phyloP scores from a whole-genome alignment of 2,113 vertebrate genomes.

The Cynopterus brachyotis region DNA sequence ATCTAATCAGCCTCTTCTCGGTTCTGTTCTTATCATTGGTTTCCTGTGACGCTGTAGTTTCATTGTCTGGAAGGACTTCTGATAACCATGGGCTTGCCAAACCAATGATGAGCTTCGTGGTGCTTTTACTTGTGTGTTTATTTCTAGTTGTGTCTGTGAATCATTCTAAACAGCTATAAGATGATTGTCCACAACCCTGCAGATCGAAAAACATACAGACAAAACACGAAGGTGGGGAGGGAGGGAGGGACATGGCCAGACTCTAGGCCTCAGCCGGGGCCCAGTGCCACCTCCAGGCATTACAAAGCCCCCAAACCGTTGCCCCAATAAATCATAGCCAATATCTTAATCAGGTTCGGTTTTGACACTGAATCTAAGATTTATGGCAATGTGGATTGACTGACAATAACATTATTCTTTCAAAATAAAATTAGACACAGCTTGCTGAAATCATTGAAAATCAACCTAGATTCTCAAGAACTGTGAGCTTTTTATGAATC shows the following conservation, averaged over 20 bases:
- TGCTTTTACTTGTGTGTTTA: background rate
- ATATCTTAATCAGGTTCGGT: background rate
- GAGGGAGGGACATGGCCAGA: background rate
- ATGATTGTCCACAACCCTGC: background rate
- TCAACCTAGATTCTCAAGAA: background rate
- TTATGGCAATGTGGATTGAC: background rate
- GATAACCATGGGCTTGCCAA: background rate
- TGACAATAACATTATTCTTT: background rate
- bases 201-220: background rate
- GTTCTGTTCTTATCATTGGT: background rate
- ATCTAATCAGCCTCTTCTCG: background rate
- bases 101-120: background rate
- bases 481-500: background rate
- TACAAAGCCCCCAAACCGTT: background rate
- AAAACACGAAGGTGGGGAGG: no score
- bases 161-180: background rate
- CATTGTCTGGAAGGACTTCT: constrained; percentile 28
- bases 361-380: background rate
- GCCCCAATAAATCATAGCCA: background rate
- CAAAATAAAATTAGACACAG: background rate
- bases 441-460: background rate
- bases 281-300: background rate
- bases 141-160: background rate
- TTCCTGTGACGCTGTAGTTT: constrained; percentile 11
- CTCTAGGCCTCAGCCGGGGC: background rate